Evolutionary conservation across 2,888 invertebrate genomes (phyloP), one percentile per base, ranked within the genome.

Genomic region (Caenorhabditis sp.): DNA sequence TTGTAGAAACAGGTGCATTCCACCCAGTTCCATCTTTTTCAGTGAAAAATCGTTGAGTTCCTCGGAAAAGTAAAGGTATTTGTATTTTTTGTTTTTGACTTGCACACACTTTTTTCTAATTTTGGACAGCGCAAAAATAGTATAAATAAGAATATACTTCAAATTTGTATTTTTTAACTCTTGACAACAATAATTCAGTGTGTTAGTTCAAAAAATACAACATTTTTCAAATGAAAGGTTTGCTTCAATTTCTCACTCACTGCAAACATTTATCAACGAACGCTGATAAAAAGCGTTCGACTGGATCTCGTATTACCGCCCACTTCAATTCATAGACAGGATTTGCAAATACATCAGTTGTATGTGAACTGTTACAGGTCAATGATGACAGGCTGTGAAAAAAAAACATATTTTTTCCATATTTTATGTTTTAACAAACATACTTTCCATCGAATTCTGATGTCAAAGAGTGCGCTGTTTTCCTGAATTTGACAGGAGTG

Each of bases 221-320:
- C 4, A 31, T 10, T 6, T 14, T 23, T 21, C 21, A 59, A 12
- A 21, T 23, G 23, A 23, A 43, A 43, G 4, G 31, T 31, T 31
- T 49, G n/a, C 14, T 59, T 31, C 12, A 14, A 49, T 17, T 37
- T 37, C 37, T 37, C 31, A 53, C 66, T 62, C 8, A 71, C 71
- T 71, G 66, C 24, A 71, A 63, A 24, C 71, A 71, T 21, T 71
- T 71, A 37, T 71, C 71, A 2, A 71, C 71, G 53, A 63, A 71
- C 0, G 60, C 71, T 1, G 71, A 71, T 21, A 71, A 51, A 49
- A 71, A 71, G 4, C 71, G 21, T 17, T 71, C 71, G 0, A 71
- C 63, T 1, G 71, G 71, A 57, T 71, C 71, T 1, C 71, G 36
- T 23, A 71, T 66, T 1, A 71, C 61, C 0, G 61, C 71, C 26